Conservation (phyloP, 2,113 vertebrate genomes). For the Piaya cayana region DNA sequence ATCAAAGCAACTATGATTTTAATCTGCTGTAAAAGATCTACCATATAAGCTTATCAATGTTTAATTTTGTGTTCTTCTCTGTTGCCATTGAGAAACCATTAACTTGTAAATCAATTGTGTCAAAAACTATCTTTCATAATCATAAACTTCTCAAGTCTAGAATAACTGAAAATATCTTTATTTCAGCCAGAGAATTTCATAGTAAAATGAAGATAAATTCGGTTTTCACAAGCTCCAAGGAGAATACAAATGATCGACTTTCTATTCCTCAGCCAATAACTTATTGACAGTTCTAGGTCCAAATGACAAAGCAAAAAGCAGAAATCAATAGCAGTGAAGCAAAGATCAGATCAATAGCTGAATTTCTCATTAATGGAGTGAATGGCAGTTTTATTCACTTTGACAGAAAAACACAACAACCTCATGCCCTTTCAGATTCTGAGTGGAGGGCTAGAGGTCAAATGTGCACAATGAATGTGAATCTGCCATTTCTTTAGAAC, state of each 20-base stretch:
- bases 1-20: neutral
- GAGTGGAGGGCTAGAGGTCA: constrained; percentile 59
- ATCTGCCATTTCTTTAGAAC: constrained; percentile 68
- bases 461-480: constrained; percentile 61
- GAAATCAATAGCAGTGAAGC: constrained; percentile 24
- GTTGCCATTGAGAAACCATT: neutral
- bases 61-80: neutral
- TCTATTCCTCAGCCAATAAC: constrained; percentile 55
- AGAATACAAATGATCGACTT: constrained; percentile 62
- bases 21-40: neutral
- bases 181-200: neutral
- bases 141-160: neutral
- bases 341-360: constrained; percentile 65
- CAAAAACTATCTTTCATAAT: neutral
- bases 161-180: neutral
- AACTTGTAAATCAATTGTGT: neutral
- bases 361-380: constrained; percentile 60
- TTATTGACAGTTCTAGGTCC: constrained; percentile 44
- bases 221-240: constrained; percentile 6
- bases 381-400: constrained; percentile 69
- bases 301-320: constrained; percentile 51
- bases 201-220: constrained; percentile 16
- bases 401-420: constrained; percentile 42
- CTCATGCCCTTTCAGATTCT: constrained; percentile 32
- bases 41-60: neutral